Evolutionary conservation across 1,140 invertebrate species (phyloP).

Genomic region (Cherax destructor): DNA sequence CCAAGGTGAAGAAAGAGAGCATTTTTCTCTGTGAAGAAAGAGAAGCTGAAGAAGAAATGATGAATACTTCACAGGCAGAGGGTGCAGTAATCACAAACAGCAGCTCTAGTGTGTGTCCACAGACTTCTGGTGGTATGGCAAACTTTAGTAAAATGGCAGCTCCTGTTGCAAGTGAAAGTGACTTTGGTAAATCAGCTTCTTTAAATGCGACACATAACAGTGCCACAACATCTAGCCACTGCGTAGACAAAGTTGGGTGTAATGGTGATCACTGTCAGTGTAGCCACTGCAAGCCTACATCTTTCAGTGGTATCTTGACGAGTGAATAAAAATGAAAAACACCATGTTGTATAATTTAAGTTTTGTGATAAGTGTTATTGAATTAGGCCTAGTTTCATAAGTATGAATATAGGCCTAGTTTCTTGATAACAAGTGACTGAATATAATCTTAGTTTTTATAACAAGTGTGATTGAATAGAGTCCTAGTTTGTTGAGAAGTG

Average conservation of each 20-base stretch:
- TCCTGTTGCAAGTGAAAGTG: neutral
- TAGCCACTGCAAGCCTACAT: neutral
- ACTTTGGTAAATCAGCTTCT: neutral
- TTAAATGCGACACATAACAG: neutral
- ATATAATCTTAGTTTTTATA: too few species aligned
- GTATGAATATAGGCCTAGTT: too few species aligned
- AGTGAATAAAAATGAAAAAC: neutral
- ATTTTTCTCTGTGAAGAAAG: constrained; percentile 87
- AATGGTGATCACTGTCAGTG: neutral
- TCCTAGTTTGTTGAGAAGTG: too few species aligned
- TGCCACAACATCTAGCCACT: neutral
- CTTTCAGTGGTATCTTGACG: neutral
- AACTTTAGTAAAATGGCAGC: neutral
- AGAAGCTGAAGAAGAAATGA: constrained; percentile 74
- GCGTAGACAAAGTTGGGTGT: neutral
- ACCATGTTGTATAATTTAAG: too few species aligned
- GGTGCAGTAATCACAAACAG: neutral
- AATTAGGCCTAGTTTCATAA: too few species aligned
- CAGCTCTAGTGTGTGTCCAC: neutral
- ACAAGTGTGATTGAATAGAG: too few species aligned
- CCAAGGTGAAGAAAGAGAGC: constrained; percentile 88
- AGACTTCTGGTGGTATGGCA: neutral
- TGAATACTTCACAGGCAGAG: neutral
- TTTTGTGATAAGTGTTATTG: too few species aligned
- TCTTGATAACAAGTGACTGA: too few species aligned